phyloP scores from a whole-genome alignment of 2,888 invertebrate genomes.

The Zaprionus lineosus region DNA sequence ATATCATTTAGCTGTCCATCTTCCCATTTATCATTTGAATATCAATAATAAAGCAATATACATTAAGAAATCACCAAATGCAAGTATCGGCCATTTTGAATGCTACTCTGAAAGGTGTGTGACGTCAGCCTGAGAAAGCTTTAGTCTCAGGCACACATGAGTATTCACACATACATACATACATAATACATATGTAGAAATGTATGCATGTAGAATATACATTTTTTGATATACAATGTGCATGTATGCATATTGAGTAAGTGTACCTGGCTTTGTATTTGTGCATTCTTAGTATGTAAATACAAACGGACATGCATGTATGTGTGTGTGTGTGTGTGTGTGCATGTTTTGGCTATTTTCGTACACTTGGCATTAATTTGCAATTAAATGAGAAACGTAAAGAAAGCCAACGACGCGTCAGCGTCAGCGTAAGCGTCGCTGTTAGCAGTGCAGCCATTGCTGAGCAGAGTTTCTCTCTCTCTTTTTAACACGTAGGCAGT shows the following conservation, averaged over 20 bases:
- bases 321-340: constrained; percentile 13
- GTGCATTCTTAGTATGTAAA: constrained; percentile 2
- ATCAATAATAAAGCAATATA: neutral
- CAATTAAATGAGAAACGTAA: constrained; percentile 51
- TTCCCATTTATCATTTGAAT: neutral
- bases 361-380: constrained; percentile 65
- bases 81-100: constrained; percentile 53
- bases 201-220: neutral
- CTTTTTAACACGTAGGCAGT: constrained; percentile 6
- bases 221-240: no score
- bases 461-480: constrained; percentile 7
- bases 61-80: constrained; percentile 33
- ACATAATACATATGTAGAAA: no score
- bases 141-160: constrained; percentile 11
- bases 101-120: constrained; percentile 48
- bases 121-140: constrained; percentile 59
- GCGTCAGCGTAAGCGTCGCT: constrained; percentile 2
- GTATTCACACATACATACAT: neutral
- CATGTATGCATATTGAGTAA: constrained; percentile 2
- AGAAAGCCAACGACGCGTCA: constrained; percentile 42
- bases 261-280: neutral
- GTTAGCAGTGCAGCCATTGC: constrained; percentile 11
- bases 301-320: constrained; percentile 2
- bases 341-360: constrained; percentile 58
- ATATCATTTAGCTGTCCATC: constrained; percentile 1